Evolutionary conservation across 2,797 vertebrate genomes (phyloP), one percentile per base, ranked within the genome.

Genomic region (Catamblyrhynchus diadema): DNA sequence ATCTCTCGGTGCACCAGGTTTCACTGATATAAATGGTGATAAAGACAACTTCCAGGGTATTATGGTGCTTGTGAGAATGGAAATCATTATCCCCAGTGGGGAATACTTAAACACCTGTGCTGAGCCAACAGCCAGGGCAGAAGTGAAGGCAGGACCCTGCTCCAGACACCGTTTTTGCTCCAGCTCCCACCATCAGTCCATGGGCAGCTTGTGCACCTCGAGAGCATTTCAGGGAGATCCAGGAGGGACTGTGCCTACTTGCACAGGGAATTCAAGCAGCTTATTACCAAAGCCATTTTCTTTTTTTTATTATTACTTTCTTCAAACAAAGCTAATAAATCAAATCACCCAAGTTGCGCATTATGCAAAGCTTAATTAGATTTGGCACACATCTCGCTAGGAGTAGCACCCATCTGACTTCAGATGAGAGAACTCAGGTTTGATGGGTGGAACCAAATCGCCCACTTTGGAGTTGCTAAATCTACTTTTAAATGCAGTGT

Each of bases 241-340:
- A 95, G 91, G 54, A 96, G 90, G 84, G 90, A 95, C 89, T 94
- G 91, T 94, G 90, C 90, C 94, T 97, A 87, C 95, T 91, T 96
- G 92, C 95, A 96, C 88, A 81, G 93, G 87, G 95, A 97, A 96
- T 96, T 96, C 91, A 96, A 96, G 77, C 93, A 91, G 95, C 95
- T 94, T 94, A 96, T 97, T 95, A 95, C 95, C 86, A 95, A 90
- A 95, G 91, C 79, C 87, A 88, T 96, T 95, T 96, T 97, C 96
- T 97, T 92, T 89, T 89, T 97, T 95, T 97, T 97, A 93, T 95
- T 84, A 73, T 97, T 96, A 94, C 93, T 95, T 94, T 95, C 96
- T 97, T 97, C 97, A 97, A 97, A 97, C 94, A 78, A 90, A 91
- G 91, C 95, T 97, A 93, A 95, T 98, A 97, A 98, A 98, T 97